These are phyloP conservation scores for Lithodes maja DNA, from an alignment of 2,888 invertebrate genomes.

Conservation along the genomic window DNA sequence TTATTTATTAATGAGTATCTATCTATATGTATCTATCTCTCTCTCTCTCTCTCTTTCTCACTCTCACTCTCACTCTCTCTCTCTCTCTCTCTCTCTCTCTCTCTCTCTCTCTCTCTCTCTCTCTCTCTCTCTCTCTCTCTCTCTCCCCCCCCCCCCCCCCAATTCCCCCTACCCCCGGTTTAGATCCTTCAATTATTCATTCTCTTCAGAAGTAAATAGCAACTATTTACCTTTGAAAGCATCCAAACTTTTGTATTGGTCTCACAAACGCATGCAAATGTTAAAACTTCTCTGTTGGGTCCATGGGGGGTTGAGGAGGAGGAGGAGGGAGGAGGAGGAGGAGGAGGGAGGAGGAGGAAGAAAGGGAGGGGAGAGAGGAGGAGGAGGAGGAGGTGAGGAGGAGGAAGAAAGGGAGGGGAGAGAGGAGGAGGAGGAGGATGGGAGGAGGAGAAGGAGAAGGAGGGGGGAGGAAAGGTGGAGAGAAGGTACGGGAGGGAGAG, in stretches of 20 bases:
- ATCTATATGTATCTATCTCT: not conserved
- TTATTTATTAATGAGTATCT: no score
- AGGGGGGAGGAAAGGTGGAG: accelerated
- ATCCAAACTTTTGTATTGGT: slow-evolving; percentile 65
- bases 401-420: not conserved
- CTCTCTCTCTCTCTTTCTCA: not conserved
- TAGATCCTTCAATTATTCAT: slow-evolving; percentile 56
- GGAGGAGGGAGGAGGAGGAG: not conserved
- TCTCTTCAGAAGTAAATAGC: slow-evolving; percentile 65
- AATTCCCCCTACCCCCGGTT: not conserved
- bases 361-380: not conserved
- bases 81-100: not conserved
- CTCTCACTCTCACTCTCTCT: not conserved
- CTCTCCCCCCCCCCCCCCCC: not conserved
- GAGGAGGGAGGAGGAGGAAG: not conserved
- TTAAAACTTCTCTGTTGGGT: slow-evolving; percentile 48
- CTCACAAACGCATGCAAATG: slow-evolving; percentile 62
- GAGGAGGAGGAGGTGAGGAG: not conserved
- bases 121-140: no score
- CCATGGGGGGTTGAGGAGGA: not conserved
- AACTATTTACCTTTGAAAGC: slow-evolving; percentile 65
- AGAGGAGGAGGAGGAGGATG: not conserved
- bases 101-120: not conserved
- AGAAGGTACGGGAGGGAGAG: not conserved
- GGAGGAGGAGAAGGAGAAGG: not conserved